Evolutionary conservation across 2,797 vertebrate genomes (phyloP), one percentile per base, ranked within the genome.

Genomic region (Emydoidea blandingii): DNA sequence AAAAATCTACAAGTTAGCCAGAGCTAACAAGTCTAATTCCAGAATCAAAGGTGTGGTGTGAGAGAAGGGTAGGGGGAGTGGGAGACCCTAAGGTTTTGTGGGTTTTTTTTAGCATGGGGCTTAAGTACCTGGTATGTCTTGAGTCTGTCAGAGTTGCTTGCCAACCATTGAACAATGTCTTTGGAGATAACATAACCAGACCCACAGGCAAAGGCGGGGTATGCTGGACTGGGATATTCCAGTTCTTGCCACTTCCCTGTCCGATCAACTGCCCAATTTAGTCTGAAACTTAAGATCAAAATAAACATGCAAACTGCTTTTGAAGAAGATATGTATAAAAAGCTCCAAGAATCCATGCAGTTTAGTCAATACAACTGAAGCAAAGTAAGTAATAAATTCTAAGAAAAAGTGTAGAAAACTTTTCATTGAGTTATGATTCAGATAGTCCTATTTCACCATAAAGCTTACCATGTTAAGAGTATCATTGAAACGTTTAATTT

Each of bases 191-290:
- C 98, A 0, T 99, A 99, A 50, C 99, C 99, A 0, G 99, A 99
- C 44, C 99, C 99, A 54, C 99, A 99, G 3, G 99, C 99, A 50
- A 99, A 99, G 8, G 99, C 99, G 1, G 99, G 99, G 97, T 99
- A 99, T 0, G 99, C 99, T 1, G 99, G 99, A 94, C 99, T 99
- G 3, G 99, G 98, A 56, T 99, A 99, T 94, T 99, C 99, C 96
- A 99, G 97, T 97, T 99, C 99, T 98, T 99, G 99, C 99, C 99
- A 99, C 96, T 99, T 99, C 84, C 99, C 99, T 0, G 99, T 99
- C 34, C 99, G 99, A 97, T 99, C 99, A 95, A 99, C 99, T 1
- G 99, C 99, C 99, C 99, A 99, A 49, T 99, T 99, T 98, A 99
- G 98, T 91, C 99, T 99, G 98, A 99, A 99, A 99, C 99, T 99